Base-by-base conservation (phyloP, 1,140 invertebrate genomes). In the Lethocerus indicus region DNA sequence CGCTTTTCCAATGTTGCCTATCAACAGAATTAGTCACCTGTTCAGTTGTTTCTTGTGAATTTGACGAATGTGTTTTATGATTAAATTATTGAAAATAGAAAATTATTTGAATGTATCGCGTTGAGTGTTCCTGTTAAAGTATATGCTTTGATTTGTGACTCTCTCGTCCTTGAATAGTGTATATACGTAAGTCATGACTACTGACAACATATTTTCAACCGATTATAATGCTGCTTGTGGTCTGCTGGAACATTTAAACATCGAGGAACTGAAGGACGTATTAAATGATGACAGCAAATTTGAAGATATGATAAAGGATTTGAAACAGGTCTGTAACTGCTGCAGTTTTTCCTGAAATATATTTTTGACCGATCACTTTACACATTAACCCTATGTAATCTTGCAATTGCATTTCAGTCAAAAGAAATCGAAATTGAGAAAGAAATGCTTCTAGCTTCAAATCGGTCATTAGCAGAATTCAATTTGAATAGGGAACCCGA, bases 221-320 rank as follows among this genome's bases (percentile, higher is more conserved):
- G 67, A 71, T 49, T 63, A 66, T 50, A 54, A 62, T 14, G 61
- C 63, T 35, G 69, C 74, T 25, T 54, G 73, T 37, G 64, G 65
- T 20, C 59, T 75, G 13, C 59, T 83, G 18, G 61, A 70, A 14
- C 71, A 75, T 51, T 60, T 82, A 39, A 71, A 63, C 48, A 77
- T 74, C 44, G 81, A 86, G 26, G 83, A 92, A 64, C 63, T 92
- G 1, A 83, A 87, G 63, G 78, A 81, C 63, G 71, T 91, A 49
- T 66, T 92, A 12, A 85, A 89, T 58, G 73, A 90, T 63, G 86
- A 91, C 59, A 69, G 72, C 4, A 87, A 86, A 67, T 75, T 91
- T 55, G 81, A 90, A 59, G 71, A 78, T 32, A 71, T 89, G 29
- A 69, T 92, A 1, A 78, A 80, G 61, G 77, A 82, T 60, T 67